Evolutionary conservation across 2,797 vertebrate species (phyloP), one percentile per base, ranked within the genome.

Genomic region (Cottoperca gobio): DNA sequence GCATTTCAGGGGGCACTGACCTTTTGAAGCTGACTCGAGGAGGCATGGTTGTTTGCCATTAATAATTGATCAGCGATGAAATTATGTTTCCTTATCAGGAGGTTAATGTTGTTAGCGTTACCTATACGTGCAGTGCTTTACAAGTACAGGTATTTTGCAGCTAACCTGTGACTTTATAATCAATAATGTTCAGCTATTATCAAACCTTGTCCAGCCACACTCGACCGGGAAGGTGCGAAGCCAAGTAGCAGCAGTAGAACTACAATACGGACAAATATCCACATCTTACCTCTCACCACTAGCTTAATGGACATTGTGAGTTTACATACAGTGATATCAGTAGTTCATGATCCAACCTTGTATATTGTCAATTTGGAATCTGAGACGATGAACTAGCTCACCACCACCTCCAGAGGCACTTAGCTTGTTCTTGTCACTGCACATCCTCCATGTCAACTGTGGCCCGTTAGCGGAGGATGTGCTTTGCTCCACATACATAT

Each of bases 281-380:
- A 24, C 6, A 28, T 46, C 16, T 13, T 10, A 13, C 26, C 24
- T 39, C 8, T 5, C 19, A 3, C 10, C 6, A 4, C 71, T 46
- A 77, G 55, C 66, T 60, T 65, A 46, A 50, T 16, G 24, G 21
- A 43, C 33, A 4, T 2, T 42, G 48, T 83, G 73, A 83, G 73
- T 90, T 89, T 71, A 66, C 80, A 59, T 76, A 76, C 80, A 83
- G 54, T 46, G 66, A 79, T 77, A 72, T 66, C 1, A 17, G 37
- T 40, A 70, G 81, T 86, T 90, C 85, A 85, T 66, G 82, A 89
- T 89, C 78, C 68, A 70, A 65, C 55, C 59, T 76, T 81, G 76
- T 54, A 39, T 76, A 67, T 72, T 70, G 73, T 90, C 80, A 76
- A 40, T 84, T 23, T 50, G 75, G 84, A 79, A 82, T 54, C 40